Conservation (phyloP, 2,797 vertebrate species). For the Pantherophis alleghaniensis region DNA sequence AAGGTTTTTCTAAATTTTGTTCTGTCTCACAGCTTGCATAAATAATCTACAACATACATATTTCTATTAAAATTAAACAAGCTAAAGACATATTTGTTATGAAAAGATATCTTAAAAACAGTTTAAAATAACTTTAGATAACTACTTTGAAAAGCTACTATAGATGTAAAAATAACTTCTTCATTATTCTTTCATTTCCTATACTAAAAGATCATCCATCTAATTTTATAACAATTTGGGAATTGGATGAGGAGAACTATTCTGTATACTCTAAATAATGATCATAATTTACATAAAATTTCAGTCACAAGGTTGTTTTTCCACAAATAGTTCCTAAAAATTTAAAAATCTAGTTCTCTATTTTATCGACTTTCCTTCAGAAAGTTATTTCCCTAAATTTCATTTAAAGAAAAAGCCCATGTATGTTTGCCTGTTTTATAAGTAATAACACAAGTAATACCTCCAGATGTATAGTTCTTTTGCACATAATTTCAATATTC, state of each 20-base stretch:
- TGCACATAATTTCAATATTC: neutral
- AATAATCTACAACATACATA: neutral
- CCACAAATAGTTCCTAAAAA: neutral
- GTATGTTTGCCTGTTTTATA: neutral
- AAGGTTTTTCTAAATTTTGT: neutral
- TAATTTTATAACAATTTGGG: neutral
- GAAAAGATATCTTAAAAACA: neutral
- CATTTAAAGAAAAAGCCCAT: neutral
- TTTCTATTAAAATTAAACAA: conserved; percentile 12
- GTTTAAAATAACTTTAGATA: neutral
- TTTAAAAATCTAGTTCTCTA: neutral
- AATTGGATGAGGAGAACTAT: neutral
- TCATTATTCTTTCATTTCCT: neutral
- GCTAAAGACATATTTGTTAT: neutral
- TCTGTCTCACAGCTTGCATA: neutral
- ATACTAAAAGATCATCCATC: neutral
- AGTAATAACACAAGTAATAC: neutral
- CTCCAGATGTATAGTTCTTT: neutral
- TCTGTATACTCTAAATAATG: no score
- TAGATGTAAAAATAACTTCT: neutral
- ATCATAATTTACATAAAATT: no score
- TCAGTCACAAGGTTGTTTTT: neutral
- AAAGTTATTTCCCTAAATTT: neutral
- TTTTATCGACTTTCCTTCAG: neutral
- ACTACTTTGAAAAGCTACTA: neutral